Evolutionary conservation across 2,797 vertebrate genomes (phyloP).

Genomic region (Enteromius radiatus): DNA sequence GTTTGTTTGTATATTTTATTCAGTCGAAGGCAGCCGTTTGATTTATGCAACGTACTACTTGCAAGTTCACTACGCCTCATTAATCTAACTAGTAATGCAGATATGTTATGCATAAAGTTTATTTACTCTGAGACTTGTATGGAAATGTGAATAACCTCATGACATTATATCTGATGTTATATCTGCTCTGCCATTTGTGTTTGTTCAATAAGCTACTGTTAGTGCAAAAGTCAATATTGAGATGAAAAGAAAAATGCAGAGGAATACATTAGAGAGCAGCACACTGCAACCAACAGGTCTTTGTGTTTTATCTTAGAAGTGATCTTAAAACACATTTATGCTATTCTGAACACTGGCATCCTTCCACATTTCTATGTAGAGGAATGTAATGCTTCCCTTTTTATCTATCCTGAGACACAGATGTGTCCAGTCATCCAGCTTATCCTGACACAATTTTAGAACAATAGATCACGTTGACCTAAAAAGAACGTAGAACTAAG

Average conservation of each 20-base stretch:
- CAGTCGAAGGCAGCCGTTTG: not conserved
- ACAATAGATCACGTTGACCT: constrained; percentile 16
- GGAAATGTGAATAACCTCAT: not conserved
- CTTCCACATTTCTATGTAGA: not conserved
- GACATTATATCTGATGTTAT: not conserved
- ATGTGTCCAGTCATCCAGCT: constrained; percentile 25
- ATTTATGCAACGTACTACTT: not conserved
- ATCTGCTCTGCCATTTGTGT: constrained; percentile 4
- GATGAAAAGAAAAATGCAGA: not conserved
- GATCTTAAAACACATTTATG: not conserved
- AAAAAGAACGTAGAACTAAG: constrained; percentile 7
- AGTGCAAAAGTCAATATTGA: constrained; percentile 2
- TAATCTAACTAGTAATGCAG: not conserved
- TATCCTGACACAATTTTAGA: not conserved
- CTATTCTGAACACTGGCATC: not conserved
- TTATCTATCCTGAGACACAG: constrained; percentile 14
- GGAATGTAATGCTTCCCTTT: constrained; percentile 22
- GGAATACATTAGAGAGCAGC: not conserved
- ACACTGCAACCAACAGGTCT: not conserved
- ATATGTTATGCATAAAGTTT: not conserved
- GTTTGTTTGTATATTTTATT: constrained; percentile 4
- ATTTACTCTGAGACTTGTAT: not conserved
- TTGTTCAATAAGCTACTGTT: constrained; percentile 15
- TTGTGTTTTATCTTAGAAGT: not conserved
- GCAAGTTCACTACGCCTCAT: not conserved